Evolutionary conservation across 2,888 invertebrate genomes (phyloP).

Genomic region (Nomada fabriciana): DNA sequence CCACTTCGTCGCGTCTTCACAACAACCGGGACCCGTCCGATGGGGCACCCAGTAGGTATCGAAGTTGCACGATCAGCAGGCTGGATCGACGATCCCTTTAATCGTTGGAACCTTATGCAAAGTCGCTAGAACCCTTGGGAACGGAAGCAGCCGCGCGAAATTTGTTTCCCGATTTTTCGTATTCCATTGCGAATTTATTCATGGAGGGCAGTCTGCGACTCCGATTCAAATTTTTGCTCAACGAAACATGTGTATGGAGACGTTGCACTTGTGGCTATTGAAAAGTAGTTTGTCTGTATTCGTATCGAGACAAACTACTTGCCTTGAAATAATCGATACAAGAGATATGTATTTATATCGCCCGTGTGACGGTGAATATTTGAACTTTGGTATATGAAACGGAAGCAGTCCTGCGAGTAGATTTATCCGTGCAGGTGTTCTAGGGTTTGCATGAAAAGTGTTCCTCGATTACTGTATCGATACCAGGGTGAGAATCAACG

Average conservation of each 20-base stretch:
- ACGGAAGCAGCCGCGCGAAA: neutral
- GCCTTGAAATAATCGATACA: no score
- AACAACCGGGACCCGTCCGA: slow-evolving; percentile 49
- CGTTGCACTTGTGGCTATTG: no score
- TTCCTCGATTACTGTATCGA: slow-evolving; percentile 31
- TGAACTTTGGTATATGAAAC: no score
- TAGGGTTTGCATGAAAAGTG: neutral
- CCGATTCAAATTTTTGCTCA: no score
- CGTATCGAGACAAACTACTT: no score
- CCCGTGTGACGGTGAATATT: no score
- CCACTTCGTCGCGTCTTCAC: slow-evolving; percentile 26
- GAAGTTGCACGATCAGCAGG: slow-evolving; percentile 27
- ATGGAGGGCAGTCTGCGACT: no score
- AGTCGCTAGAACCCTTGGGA: neutral
- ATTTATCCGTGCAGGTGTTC: neutral
- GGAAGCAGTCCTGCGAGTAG: no score
- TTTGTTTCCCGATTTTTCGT: neutral
- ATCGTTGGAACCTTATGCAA: neutral
- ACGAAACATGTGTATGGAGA: no score
- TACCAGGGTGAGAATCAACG: slow-evolving; percentile 9
- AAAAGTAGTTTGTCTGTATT: no score
- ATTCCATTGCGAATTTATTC: neutral
- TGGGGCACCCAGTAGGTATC: slow-evolving; percentile 64
- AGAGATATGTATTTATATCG: no score
- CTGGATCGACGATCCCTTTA: slow-evolving; percentile 20